Evolutionary conservation across 2,797 vertebrate species (phyloP), one percentile per base, ranked within the genome.

Genomic region (Gambusia yucatana): DNA sequence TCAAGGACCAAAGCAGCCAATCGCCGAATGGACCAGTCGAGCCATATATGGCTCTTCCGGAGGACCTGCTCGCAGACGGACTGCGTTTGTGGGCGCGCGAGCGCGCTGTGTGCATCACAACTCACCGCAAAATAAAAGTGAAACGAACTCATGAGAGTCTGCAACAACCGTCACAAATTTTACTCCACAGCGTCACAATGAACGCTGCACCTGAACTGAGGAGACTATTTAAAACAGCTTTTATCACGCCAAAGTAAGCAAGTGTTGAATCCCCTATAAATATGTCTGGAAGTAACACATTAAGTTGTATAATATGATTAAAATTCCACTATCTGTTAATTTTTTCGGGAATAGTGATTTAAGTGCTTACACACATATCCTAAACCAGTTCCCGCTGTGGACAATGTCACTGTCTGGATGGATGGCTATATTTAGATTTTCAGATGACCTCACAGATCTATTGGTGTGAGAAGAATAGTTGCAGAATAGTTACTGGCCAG

Each of bases 1-100:
- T 82, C 72, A 77, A 89, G 72, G 59, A 79, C 83, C 47, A 59
- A 82, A 85, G 81, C 86, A 93, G 83, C 93, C 95, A 94, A 95
- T 95, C 88, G 82, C 80, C 39, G 81, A 87, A 69, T 82, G 79
- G 87, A 86, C 86, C 71, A 69, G 74, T 73, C 80, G 80, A 83
- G 10, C 95, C 95, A 94, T 96, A 94, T 95, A 92, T 95, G 95
- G 96, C 0, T 85, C 73, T 95, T 96, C 96, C 96, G 94, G 91
- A 25, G 46, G 72, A 28, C 36, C 30, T 1, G 14, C 14, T 13
- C 5, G 14, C 30, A 50, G 61, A 75, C 36, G 3, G 70, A 72
- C 65, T 63, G 77, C 44, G 78, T 43, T 55, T 55, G 14, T 43
- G 81, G 77, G 84, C 46, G 48, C 75, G 76, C 67, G 48, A 52